Evolutionary conservation across 2,113 vertebrate genomes (phyloP).

Genomic region (Camelus bactrianus): DNA sequence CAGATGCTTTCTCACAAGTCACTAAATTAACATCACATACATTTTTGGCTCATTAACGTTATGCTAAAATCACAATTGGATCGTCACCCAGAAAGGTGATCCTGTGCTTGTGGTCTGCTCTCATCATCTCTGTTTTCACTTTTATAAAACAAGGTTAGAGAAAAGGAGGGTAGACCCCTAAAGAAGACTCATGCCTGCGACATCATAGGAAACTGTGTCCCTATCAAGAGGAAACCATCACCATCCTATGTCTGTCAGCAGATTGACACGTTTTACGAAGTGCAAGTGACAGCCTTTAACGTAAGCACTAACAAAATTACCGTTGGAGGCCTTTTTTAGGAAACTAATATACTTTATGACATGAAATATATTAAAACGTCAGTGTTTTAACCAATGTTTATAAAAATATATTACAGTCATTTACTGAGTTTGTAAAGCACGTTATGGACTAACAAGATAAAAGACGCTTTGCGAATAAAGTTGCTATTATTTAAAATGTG

Average conservation of each 20-base stretch:
- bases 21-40: slow-evolving; percentile 48
- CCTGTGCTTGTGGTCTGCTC: neutral
- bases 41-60: slow-evolving; percentile 41
- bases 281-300: slow-evolving; percentile 69
- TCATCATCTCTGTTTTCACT: neutral
- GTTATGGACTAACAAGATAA: slow-evolving; percentile 71
- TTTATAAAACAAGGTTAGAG: neutral
- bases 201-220: neutral
- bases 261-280: slow-evolving; percentile 74
- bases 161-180: neutral
- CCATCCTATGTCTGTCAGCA: neutral
- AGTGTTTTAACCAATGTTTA: slow-evolving; percentile 78
- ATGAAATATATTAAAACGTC: slow-evolving; percentile 75
- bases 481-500: slow-evolving; percentile 54
- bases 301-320: slow-evolving; percentile 64
- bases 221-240: neutral
- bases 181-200: neutral
- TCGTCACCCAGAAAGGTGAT: slow-evolving; percentile 13
- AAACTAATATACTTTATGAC: slow-evolving; percentile 72
- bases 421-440: slow-evolving; percentile 72
- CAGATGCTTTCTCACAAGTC: slow-evolving; percentile 69
- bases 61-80: slow-evolving; percentile 1
- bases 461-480: slow-evolving; percentile 66
- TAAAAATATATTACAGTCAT: slow-evolving; percentile 73
- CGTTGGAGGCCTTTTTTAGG: slow-evolving; percentile 58